Evolutionary conservation across 2,888 invertebrate species (phyloP), one percentile per base, ranked within the genome.

Genomic region (Bombylius major): DNA sequence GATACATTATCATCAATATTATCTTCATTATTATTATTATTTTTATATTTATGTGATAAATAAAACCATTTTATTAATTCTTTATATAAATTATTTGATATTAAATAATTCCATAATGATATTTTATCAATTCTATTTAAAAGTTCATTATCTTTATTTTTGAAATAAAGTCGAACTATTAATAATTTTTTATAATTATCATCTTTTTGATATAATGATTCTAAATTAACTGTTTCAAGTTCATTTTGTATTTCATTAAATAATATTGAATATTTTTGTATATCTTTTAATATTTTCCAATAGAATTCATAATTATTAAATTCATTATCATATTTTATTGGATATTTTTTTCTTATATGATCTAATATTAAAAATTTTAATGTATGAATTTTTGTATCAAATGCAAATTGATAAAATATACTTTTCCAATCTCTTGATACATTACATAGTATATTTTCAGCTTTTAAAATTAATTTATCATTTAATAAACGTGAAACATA

Each of bases 351-450:
- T 48, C 77, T 76, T 57, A 89, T 70, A 66, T 87, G 80, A 52
- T 81, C 79, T 23, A 83, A 79, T 61, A 88, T 78, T 62, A 83
- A 82, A 63, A 85, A 82, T 63, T 85, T 77, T 51, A 85, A 73
- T 39, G 76, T 76, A 60, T 78, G 77, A 59, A 82, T 77, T 45
- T 74, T 70, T 46, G 82, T 82, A 51, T 79, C 79, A 60, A 78
- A 69, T 14, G 84, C 84, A 49, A 82, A 72, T 56, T 74, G 71
- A 53, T 69, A 71, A 51, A 70, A 74, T 44, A 69, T 66, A 50
- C 66, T 66, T 58, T 68, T 68, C 1, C 70, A 68, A 57, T 73
- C 68, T 4, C 69, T 62, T 1, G 70, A 64, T 6, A 72, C 67
- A 62, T 74, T 71, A 14, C 60, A 64, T 0, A 71, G 59, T 4